Base-by-base conservation (phyloP, 1,140 invertebrate species). In the Drosophila micromelanica region DNA sequence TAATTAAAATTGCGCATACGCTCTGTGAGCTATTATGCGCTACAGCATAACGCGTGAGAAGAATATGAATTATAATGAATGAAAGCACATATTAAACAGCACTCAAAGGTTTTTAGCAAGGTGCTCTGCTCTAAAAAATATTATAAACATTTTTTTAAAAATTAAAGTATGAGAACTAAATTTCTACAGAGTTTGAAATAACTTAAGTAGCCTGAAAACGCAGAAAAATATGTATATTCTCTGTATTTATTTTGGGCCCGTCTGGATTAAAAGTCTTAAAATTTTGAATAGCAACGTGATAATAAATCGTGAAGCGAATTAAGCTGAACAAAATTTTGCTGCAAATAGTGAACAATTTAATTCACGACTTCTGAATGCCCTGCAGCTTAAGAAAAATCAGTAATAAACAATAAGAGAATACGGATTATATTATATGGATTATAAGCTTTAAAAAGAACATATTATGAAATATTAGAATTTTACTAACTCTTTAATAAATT, bases 1-100 rank as follows among this genome's bases (percentile, higher is more conserved):
- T 72, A 68, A 84, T 84, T 81, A 76, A 84, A 76, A 76, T 76
- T 69, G 45, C 59, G 57, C 67, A 78, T 75, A 78, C 71, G 71
- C 71, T 72, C 43, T 13, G 71, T 73, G 8, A 71, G 70, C 40
- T 15, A 59, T 12, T n/a, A 71, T 35, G 43, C 40, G 20, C 13
- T 0, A 63, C 13, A 52, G 55, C 49, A 67, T 67, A 67, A 59
- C 45, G 37, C 27, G 35, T 30, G 57, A 54, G 32, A 55, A 20
- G 55, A 13, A 57, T 45, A 57, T 75, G 52, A 35, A 60, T 46
- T 35, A 35, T n/a, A 12, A 48, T 60, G 9, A 15, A 54, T 38
- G 46, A 45, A 32, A 32, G 30, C 42, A 32, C 54, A 20, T 23
- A 27, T 12, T n/a, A 40, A 55, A 40, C 37, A 40, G 12, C 4